Base-by-base conservation (phyloP, 2,113 vertebrate genomes). In the Eulemur rufifrons region DNA sequence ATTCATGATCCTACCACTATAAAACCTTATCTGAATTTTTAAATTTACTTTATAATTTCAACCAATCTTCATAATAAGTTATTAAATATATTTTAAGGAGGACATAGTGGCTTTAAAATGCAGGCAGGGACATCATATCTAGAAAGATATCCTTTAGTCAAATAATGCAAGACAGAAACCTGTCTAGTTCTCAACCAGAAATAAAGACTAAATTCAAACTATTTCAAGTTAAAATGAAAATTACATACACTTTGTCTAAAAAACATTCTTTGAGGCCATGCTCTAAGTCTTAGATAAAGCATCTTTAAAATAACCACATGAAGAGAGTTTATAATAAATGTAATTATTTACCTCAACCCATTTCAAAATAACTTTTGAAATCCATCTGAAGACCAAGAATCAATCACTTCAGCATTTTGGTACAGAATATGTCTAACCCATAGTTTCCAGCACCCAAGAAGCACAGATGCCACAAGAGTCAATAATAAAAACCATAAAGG, bases 11-110 rank as follows among this genome's bases (percentile, higher is more conserved):
- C 66, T 59, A 52, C 37, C 68, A 37, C 37, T 56, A 29, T 59
- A 95, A 83, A 97, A 12, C 34, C 64, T 42, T 69, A 90, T 17
- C 64, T 96, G 37, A 69, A 92, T 91, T 86, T 90, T 91, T 83
- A 71, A 93, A 81, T 84, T 86, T 27, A 42, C 86, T 90, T 96
- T 74, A 50, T 20, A 93, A 56, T 89, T 97, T 69, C 78, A 93
- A 78, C 78, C 86, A 71, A 69, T 37, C 50, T 23, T 74, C 42
- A 54, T 54, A 92, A 56, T 59, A 59, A 59, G 85, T 91, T 85
- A 84, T 69, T 68, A 92, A 82, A 68, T 42, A 34, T 34, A 13
- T 86, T 78, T 88, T 64, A 93, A 81, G 50, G 34, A 86, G 1
- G 15, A 91, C 14, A 21, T 7, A 52, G 39, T 56, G 66, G 76